A percentile compares a stretch with the other conserved stretches of the same genome.
Conservation (phyloP, 1,140 invertebrate genomes). For the Euschistus heros region DNA sequence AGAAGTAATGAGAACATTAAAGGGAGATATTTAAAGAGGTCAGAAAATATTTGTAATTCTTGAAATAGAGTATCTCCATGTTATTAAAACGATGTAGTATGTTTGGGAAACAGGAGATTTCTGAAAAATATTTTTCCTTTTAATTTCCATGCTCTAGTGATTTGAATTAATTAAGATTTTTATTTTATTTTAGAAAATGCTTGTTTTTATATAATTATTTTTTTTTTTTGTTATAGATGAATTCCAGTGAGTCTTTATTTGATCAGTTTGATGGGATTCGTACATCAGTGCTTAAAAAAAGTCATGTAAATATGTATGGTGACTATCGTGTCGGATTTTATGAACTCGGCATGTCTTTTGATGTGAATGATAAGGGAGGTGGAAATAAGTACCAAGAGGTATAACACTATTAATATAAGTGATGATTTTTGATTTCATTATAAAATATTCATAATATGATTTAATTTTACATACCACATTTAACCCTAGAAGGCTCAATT, state of each 20-base stretch:
- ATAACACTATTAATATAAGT: neutral
- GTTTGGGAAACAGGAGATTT: neutral
- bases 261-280: constrained; percentile 11
- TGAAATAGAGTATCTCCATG: neutral
- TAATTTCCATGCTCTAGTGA: neutral
- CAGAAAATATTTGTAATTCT: neutral
- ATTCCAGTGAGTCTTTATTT: constrained; percentile 13
- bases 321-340: constrained; percentile 12
- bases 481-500: no score
- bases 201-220: neutral
- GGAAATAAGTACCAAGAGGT: neutral
- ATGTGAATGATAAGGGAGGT: neutral
- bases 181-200: neutral
- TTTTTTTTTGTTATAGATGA: neutral
- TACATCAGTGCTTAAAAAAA: constrained; percentile 2
- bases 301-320: constrained; percentile 18
- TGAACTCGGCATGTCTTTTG: neutral
- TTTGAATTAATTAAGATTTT: neutral
- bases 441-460: neutral
- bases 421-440: neutral
- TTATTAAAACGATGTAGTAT: neutral
- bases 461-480: neutral
- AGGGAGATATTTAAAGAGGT: no score
- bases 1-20: no score
- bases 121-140: neutral